phyloP scores from a whole-genome alignment of 2,888 invertebrate genomes.

The Hylaea fasciaria region DNA sequence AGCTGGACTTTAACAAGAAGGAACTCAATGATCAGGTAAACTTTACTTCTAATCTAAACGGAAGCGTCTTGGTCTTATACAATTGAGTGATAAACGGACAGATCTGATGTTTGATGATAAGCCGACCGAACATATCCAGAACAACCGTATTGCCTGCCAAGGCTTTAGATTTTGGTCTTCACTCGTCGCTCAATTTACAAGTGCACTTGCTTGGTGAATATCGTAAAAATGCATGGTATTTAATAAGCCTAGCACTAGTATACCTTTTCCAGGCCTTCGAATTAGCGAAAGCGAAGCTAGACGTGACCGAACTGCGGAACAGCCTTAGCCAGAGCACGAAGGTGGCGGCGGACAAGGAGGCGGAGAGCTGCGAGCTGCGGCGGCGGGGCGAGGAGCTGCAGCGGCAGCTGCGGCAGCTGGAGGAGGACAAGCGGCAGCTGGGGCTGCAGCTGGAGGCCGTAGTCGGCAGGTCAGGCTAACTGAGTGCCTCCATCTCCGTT shows the following conservation, averaged over 20 bases:
- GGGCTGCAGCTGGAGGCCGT: conserved; percentile 57
- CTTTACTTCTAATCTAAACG: no score
- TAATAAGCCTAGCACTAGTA: neutral
- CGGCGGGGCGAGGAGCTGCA: conserved; percentile 54
- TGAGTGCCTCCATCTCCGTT: no score
- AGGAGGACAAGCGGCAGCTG: conserved; percentile 56
- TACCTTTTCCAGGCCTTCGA: conserved; percentile 76
- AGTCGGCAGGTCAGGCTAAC: conserved; percentile 55
- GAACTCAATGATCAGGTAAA: conserved; percentile 79
- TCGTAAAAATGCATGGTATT: no score
- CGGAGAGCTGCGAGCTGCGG: conserved; percentile 59
- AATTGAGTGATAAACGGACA: no score
- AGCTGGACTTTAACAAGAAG: conserved; percentile 78
- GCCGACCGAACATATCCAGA: no score
- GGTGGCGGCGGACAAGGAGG: conserved; percentile 60
- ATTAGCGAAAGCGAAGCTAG: conserved; percentile 77
- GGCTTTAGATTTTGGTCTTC: no score
- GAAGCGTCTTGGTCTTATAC: no score
- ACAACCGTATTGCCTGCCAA: no score
- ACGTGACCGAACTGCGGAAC: conserved; percentile 74
- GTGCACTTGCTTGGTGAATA: no score
- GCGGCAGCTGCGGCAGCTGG: conserved; percentile 52
- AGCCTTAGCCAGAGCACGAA: conserved; percentile 82
- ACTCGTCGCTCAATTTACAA: no score
- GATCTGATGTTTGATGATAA: no score